phyloP scores from a whole-genome alignment of 2,888 invertebrate genomes.

The Drosophila phalerata region DNA sequence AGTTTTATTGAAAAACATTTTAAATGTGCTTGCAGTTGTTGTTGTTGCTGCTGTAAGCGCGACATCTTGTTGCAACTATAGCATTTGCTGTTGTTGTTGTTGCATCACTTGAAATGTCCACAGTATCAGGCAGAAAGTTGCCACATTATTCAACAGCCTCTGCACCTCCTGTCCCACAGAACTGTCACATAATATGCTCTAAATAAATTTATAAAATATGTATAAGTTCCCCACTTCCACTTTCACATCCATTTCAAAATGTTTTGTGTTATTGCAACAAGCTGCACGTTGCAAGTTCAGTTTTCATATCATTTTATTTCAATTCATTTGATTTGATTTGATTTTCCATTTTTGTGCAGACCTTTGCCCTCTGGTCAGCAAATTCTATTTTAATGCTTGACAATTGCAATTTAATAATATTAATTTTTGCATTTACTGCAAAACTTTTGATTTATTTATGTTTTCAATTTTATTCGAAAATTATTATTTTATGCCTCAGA shows the following conservation, averaged over 20 bases:
- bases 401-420: slow-evolving; percentile 57
- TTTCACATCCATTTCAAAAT: slow-evolving; percentile 43
- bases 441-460: slow-evolving; percentile 51
- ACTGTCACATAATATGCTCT: slow-evolving; percentile 20
- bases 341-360: slow-evolving; percentile 60
- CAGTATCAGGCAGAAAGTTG: slow-evolving; percentile 50
- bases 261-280: slow-evolving; percentile 23
- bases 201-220: slow-evolving; percentile 18
- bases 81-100: slow-evolving; percentile 11
- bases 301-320: slow-evolving; percentile 20
- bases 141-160: slow-evolving; percentile 64
- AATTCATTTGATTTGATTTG: slow-evolving; percentile 47
- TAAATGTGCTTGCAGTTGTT: slow-evolving; percentile 68
- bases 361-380: slow-evolving; percentile 38
- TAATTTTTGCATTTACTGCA: slow-evolving; percentile 65
- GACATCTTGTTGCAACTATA: slow-evolving; percentile 47
- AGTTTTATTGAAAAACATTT: slow-evolving; percentile 80
- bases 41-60: slow-evolving; percentile 32
- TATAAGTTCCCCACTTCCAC: background rate
- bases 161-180: slow-evolving; percentile 10
- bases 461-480: slow-evolving; percentile 44
- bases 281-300: slow-evolving; percentile 8
- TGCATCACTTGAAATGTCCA: slow-evolving; percentile 26
- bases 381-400: slow-evolving; percentile 1
- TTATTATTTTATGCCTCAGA: slow-evolving; percentile 35